Evolutionary conservation across 2,113 vertebrate species (phyloP).

Genomic region (Pituophis catenifer): DNA sequence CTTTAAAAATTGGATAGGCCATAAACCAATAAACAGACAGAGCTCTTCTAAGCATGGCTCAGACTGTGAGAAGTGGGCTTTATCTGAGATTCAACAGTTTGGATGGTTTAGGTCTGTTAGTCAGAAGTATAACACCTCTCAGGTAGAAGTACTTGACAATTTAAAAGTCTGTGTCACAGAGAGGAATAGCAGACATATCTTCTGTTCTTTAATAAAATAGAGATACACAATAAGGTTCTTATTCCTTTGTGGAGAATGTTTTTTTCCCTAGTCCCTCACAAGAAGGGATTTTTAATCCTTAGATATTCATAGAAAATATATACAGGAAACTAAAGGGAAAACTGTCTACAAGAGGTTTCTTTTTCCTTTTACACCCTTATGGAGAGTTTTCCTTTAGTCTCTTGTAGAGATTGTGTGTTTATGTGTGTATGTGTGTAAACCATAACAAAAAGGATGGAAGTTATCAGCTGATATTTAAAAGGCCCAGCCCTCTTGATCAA

Average conservation of each 20-base stretch:
- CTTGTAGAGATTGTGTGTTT: not conserved
- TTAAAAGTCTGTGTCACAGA: not conserved
- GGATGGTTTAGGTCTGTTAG: not conserved
- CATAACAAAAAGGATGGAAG: not conserved
- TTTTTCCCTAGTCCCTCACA: not conserved
- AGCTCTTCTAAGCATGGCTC: not conserved
- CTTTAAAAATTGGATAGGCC: not conserved
- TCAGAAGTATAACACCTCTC: not conserved
- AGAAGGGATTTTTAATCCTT: not conserved
- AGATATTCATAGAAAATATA: not conserved
- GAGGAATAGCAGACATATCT: not conserved
- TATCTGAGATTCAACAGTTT: not conserved
- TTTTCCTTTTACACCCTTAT: not conserved
- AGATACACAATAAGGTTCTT: not conserved
- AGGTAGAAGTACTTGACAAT: not conserved
- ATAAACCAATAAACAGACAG: not conserved
- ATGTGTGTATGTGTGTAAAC: not conserved
- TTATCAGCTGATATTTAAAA: not conserved
- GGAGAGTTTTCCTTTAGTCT: not conserved
- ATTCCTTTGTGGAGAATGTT: not conserved
- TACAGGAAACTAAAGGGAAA: not conserved
- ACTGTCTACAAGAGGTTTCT: not conserved
- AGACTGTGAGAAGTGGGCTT: not conserved
- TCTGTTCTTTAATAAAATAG: not conserved
- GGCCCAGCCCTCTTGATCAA: not conserved